phyloP scores from a whole-genome alignment of 92 coral and sea anemone species.

The Porites evermanni region DNA sequence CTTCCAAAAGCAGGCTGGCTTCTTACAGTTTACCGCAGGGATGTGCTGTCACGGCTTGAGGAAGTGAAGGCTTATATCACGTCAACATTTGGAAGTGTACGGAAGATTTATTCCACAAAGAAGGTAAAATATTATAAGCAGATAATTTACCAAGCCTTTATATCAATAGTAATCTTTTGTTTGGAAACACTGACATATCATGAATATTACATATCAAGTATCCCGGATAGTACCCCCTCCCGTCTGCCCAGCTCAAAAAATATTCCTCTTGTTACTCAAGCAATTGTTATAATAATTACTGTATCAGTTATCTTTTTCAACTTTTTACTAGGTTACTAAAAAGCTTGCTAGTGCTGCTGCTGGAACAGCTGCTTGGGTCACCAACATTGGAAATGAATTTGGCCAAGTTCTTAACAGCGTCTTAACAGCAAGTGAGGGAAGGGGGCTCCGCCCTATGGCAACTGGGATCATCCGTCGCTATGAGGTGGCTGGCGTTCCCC shows the following conservation, averaged over 20 bases:
- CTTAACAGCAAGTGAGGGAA: slow-evolving; percentile 61
- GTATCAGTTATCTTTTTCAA: neutral
- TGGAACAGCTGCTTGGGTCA: slow-evolving; percentile 63
- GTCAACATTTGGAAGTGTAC: slow-evolving; percentile 37
- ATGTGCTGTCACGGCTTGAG: slow-evolving; percentile 54
- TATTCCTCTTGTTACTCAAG: too few relatives aligned
- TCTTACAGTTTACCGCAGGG: slow-evolving; percentile 54
- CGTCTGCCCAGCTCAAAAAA: too few relatives aligned
- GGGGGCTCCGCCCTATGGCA: slow-evolving; percentile 61
- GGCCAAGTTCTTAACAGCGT: slow-evolving; percentile 63
- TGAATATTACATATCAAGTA: too few relatives aligned
- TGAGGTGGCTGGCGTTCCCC: slow-evolving; percentile 45
- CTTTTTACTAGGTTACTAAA: slow-evolving; percentile 19
- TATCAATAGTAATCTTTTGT: too few relatives aligned
- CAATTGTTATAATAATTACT: neutral
- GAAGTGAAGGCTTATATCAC: slow-evolving; percentile 58
- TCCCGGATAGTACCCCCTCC: too few relatives aligned
- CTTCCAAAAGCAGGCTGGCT: slow-evolving; percentile 60
- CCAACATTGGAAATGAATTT: slow-evolving; percentile 61
- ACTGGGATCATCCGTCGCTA: slow-evolving; percentile 57
- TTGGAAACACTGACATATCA: too few relatives aligned
- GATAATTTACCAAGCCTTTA: too few relatives aligned
- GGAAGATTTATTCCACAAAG: slow-evolving; percentile 37
- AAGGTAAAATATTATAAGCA: too few relatives aligned
- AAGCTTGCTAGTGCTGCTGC: slow-evolving; percentile 35